Evolutionary conservation across 2,113 vertebrate genomes (phyloP), one percentile per base, ranked within the genome.

Genomic region (Anhinga anhinga): DNA sequence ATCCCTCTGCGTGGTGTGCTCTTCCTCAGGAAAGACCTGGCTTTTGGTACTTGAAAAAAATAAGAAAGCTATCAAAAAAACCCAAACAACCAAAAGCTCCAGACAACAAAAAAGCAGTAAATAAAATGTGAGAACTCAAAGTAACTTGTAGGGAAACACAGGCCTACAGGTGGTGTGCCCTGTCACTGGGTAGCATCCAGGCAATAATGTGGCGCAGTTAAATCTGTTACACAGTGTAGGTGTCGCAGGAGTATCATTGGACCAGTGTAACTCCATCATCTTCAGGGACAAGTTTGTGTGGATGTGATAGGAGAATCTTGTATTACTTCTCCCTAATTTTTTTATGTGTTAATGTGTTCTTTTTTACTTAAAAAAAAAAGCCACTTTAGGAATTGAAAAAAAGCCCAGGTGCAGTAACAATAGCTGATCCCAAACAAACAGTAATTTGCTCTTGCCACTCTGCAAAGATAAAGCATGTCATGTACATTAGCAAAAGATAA

Each of bases 401-500:
- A 44, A 94, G 49, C 38, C 94, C 95, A 96, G 97, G 94, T 97
- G 91, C 94, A 92, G 90, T 92, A 88, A 95, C 94, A 98, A 95
- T 97, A 95, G 95, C 95, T 76, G 93, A 92, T 95, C 93, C 91
- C 93, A 97, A 97, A 98, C 95, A 97, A 97, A 97, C 90, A 95
- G 96, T 65, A 95, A 95, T 97, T 96, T 21, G 22, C 78, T 90
- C 67, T 94, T 91, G 94, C 95, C 91, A 90, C 88, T 95, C 67
- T 29, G 90, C 81, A 88, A 95, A 97, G 97, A 97, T 97, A 96
- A 97, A 97, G 94, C 92, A 84, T 94, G 97, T 97, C 96, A 95
- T 93, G 95, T 97, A 92, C 95, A 96, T 98, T 97, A 97, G 96
- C 90, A 93, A 97, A 98, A 97, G 97, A 97, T 97, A 97, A 96